phyloP scores from a whole-genome alignment of 2,113 vertebrate species.

The Pipra filicauda region DNA sequence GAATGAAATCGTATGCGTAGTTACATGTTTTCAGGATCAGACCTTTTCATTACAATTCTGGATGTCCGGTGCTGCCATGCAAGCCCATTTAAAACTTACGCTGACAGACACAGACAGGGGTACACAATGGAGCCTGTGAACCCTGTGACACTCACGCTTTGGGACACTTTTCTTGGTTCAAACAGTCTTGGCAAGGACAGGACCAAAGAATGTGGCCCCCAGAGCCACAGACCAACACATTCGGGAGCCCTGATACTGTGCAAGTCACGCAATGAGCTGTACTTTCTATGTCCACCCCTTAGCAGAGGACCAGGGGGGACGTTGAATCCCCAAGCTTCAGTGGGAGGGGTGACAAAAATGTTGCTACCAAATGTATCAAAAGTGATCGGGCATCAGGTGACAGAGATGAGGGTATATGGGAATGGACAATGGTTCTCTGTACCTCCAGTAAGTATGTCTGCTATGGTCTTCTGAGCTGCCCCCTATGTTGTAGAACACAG shows the following conservation, averaged over 20 bases:
- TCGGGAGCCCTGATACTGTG: neutral
- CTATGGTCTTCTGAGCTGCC: neutral
- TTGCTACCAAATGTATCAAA: neutral
- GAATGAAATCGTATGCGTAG: neutral
- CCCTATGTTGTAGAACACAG: neutral
- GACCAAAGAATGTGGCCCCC: neutral
- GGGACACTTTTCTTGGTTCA: neutral
- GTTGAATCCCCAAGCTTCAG: neutral
- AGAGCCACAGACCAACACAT: neutral
- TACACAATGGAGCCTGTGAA: neutral
- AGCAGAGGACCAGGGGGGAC: neutral
- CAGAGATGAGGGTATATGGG: neutral
- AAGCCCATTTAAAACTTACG: neutral
- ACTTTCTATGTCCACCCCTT: neutral
- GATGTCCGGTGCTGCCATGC: fast-evolving
- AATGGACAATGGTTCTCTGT: neutral
- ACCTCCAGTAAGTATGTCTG: neutral
- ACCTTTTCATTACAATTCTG: neutral
- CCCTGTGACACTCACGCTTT: neutral
- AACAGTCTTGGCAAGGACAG: neutral
- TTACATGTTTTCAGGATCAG: neutral
- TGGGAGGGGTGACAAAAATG: fast-evolving
- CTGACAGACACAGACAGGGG: neutral
- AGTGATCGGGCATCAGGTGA: neutral
- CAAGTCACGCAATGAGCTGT: neutral